Evolutionary conservation across 30 jellyfish, hydroid and myxozoan genomes (phyloP), one percentile per base, ranked within the genome.

Genomic region (Aurelia aurita complex sp. Pacific): DNA sequence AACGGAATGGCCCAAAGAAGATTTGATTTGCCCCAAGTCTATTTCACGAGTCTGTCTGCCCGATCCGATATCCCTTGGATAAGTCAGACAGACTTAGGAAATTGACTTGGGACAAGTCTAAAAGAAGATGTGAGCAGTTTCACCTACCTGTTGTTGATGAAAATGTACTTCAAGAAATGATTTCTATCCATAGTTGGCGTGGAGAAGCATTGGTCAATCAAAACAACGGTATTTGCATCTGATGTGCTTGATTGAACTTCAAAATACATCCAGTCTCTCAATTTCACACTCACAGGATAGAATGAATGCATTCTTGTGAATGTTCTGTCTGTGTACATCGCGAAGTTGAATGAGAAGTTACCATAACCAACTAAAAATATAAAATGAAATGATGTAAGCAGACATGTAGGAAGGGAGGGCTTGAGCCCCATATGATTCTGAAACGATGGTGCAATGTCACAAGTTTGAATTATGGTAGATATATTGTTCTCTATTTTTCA

Each of bases 201-300:
- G 76, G 87, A 59, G 14, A n/a, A 76, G 76, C 87, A 76, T 36
- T 76, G 87, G 43, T 76, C 87, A 42, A 76, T 61, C n/a, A 76
- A 33, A 15, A 61, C 38, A 46, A 76, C 76, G 14, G 33, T 52
- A 51, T 35, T 76, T 50, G 62, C 63, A 19, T 76, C 65, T 16
- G 87, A 76, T n/a, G n/a, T 55, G 33, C 76, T 76, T 29, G 87
- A 50, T 6, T 60, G 32, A 60, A 60, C 33, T 59, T 76, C 87
- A 36, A 76, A 76, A 59, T 76, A 57, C 75, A 76, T 59, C 76
- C 69, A 35, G 71, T 76, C 87, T 34, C 87, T 59, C 62, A 76
- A 57, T 43, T 76, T 14, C 6, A 76, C 87, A 59, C 64, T 55
- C 13, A 76, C 87, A 15, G 87, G 87, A 42, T 76, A 76, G 57